Conservation (phyloP, 92 coral and sea anemone genomes). For the Palythoa heliodiscus region DNA sequence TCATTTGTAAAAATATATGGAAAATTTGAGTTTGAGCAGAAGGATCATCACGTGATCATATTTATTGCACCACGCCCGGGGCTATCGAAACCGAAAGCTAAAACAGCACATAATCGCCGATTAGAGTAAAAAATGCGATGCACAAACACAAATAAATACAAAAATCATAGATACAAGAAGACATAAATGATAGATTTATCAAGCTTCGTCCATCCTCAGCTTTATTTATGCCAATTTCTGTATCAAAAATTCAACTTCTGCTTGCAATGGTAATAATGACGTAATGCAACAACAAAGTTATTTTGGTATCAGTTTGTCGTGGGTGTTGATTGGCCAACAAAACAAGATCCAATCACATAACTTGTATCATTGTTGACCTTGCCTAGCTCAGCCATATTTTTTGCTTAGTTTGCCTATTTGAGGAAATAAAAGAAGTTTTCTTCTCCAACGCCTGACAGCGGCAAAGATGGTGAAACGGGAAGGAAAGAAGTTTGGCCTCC, state of each 20-base stretch:
- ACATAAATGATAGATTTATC: too few relatives aligned
- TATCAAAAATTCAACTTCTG: too few relatives aligned
- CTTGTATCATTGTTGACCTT: not conserved
- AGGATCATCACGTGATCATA: not conserved
- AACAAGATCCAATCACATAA: constrained; percentile 18
- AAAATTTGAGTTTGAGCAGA: too few relatives aligned
- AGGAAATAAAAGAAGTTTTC: not conserved
- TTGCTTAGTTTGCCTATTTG: not conserved
- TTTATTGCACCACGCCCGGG: not conserved
- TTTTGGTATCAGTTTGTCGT: constrained; percentile 29
- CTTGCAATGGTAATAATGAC: not conserved
- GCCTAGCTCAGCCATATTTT: constrained; percentile 11
- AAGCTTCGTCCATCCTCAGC: not conserved
- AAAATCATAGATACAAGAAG: too few relatives aligned
- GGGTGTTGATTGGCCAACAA: constrained; percentile 18
- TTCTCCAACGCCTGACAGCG: not conserved
- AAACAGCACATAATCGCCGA: too few relatives aligned
- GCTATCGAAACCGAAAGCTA: too few relatives aligned
- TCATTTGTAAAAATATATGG: too few relatives aligned
- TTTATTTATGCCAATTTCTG: too few relatives aligned
- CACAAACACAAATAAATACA: too few relatives aligned
- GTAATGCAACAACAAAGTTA: constrained; percentile 20
- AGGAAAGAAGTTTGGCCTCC: constrained; percentile 32
- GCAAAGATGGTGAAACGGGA: constrained; percentile 26
- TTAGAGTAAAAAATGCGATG: too few relatives aligned